Evolutionary conservation across 1,140 invertebrate genomes (phyloP), one percentile per base, ranked within the genome.

Genomic region (Belonocnema kinseyi): DNA sequence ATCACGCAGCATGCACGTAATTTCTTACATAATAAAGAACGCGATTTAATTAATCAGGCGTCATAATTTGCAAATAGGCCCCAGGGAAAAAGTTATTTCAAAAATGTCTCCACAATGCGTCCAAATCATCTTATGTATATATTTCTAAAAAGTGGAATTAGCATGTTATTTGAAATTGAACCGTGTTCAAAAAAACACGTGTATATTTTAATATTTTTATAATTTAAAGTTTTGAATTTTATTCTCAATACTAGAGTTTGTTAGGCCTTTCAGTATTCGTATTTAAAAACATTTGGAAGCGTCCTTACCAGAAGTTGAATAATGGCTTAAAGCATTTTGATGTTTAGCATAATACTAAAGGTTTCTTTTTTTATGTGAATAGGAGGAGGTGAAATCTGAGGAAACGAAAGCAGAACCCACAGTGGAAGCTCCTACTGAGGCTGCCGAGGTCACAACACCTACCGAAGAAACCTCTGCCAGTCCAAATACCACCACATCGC

Each of bases 401-500:
- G 92, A 92, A 52, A 85, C 88, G 50, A 88, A 88, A 79, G 82
- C 85, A 76, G 88, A 82, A 85, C 87, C 89, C 76, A 85, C 83
- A 72, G 91, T 84, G 77, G 90, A 92, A 77, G 88, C 93, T 81
- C 84, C 89, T 50, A 90, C 93, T 75, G 92, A 93, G 84, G 81
- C 85, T 58, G 88, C 85, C 73, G 93, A 92, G 82, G 93, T 85
- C 77, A 89, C 90, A 75, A 91, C 90, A 78, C 90, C 91, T 33
- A 90, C 89, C 78, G 89, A 88, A 75, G 85, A 81, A 14, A 88
- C 85, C 75, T 81, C 89, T 66, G 86, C 87, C 71, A 88, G 85
- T 83, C 87, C 93, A 40, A 91, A 92, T n/a, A 89, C 92, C 12
- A 93, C 93, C 72, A 93, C 94, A 54, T 92, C 94, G 17, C 93